Conservation (phyloP, 2,113 vertebrate genomes). For the Ptychochromis oligacanthus region DNA sequence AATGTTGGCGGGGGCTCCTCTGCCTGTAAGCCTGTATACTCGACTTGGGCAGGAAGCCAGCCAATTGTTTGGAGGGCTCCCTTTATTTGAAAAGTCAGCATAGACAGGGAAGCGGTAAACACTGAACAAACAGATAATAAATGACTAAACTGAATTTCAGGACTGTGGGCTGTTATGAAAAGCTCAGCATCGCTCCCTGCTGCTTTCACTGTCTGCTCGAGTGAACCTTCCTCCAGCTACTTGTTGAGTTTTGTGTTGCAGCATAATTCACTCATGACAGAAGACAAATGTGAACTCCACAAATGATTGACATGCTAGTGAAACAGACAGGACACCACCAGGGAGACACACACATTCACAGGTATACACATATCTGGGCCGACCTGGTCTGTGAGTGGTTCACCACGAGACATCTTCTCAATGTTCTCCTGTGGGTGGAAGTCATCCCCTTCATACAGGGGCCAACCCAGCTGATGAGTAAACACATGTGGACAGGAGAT, state of each 20-base stretch:
- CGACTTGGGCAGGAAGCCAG: constrained; percentile 37
- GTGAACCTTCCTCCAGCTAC: neutral
- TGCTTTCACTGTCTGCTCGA: constrained; percentile 15
- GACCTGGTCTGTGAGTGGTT: constrained; percentile 88
- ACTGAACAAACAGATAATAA: constrained; percentile 11
- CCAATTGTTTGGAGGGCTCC: constrained; percentile 33
- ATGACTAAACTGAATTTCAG: neutral
- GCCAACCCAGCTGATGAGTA: constrained; percentile 85
- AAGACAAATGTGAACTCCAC: neutral
- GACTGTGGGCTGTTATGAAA: neutral
- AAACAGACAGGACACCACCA: constrained; percentile 5
- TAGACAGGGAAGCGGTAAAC: constrained; percentile 3
- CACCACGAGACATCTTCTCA: constrained; percentile 86
- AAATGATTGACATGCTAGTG: constrained; percentile 2
- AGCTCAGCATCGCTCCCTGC: neutral
- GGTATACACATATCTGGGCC: neutral
- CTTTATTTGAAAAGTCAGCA: constrained; percentile 29
- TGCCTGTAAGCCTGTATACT: constrained; percentile 25
- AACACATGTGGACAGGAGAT: neutral
- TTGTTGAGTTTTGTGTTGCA: constrained; percentile 23
- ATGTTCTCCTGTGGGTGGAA: constrained; percentile 87
- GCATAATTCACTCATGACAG: constrained; percentile 17
- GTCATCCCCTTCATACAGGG: constrained; percentile 89
- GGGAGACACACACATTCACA: neutral
- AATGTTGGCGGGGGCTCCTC: constrained; percentile 16